These are phyloP conservation scores for Chelonus insularis DNA, from an alignment of 1,140 invertebrate species.

Conservation along the genomic window DNA sequence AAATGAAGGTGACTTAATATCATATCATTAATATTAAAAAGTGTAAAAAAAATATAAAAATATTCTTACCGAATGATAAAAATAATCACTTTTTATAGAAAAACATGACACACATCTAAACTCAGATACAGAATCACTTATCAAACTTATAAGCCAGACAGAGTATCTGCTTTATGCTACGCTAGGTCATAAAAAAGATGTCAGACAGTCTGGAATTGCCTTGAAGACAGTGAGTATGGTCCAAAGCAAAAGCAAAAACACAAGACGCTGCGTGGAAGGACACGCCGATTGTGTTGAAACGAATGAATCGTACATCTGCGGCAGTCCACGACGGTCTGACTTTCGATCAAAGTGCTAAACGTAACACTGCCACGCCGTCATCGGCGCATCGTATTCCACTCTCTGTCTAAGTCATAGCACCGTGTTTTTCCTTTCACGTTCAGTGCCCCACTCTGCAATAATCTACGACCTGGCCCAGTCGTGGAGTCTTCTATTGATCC, in stretches of 20 bases:
- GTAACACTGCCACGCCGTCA: conserved; percentile 34
- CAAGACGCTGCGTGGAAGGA: too few species aligned
- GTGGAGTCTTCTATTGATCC: conserved; percentile 41
- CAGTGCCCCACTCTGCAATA: not conserved
- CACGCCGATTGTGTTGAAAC: not conserved
- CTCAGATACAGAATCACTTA: too few species aligned
- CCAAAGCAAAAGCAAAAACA: not conserved
- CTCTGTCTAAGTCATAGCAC: conserved; percentile 9
- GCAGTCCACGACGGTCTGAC: conserved; percentile 12
- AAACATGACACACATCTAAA: too few species aligned
- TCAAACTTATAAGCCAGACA: too few species aligned
- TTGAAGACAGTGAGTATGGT: too few species aligned
- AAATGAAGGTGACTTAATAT: too few species aligned
- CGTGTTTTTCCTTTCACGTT: not conserved
- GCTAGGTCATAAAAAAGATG: too few species aligned
- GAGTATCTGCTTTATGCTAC: too few species aligned
- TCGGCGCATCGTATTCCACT: conserved; percentile 29
- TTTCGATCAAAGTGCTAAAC: conserved; percentile 34
- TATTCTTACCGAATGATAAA: not conserved
- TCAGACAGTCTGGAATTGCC: too few species aligned
- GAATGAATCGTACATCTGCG: not conserved
- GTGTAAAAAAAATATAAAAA: not conserved
- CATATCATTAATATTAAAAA: too few species aligned
- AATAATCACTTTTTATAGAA: too few species aligned
- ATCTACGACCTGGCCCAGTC: conserved; percentile 10